Evolutionary conservation across 2,113 vertebrate genomes (phyloP).

Genomic region (Muntiacus reevesi): DNA sequence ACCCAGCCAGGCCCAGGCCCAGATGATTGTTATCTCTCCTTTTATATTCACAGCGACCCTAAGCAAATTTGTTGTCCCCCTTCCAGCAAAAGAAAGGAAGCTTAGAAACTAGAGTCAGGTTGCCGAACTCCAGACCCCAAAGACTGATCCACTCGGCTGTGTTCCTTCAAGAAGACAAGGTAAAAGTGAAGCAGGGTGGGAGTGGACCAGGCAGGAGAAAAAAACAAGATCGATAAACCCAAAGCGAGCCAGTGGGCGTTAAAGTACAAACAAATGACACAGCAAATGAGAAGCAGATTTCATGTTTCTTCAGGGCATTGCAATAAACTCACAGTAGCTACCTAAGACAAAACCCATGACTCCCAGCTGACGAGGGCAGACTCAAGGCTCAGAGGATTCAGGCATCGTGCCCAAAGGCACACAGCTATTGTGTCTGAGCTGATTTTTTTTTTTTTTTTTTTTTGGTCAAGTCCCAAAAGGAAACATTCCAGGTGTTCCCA

Average conservation of each 20-base stretch:
- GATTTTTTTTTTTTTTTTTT: background rate
- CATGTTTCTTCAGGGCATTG: background rate
- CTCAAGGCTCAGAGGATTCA: background rate
- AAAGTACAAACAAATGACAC: background rate
- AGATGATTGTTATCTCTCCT: background rate
- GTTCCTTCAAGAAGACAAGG: background rate
- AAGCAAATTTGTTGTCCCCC: background rate
- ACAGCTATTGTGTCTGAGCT: background rate
- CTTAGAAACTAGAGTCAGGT: background rate
- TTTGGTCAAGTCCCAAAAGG: background rate
- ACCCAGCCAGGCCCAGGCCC: background rate
- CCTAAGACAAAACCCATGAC: background rate
- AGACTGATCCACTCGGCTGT: background rate
- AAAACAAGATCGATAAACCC: background rate
- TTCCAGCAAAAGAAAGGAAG: background rate
- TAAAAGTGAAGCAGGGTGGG: background rate
- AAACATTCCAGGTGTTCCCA: background rate
- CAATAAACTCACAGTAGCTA: fast-evolving
- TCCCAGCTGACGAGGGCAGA: background rate
- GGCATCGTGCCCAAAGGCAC: background rate
- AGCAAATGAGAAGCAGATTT: background rate
- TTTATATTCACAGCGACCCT: background rate
- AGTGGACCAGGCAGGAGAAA: background rate
- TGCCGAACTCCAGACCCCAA: background rate
- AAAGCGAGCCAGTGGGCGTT: background rate